phyloP scores from a whole-genome alignment of 2,797 vertebrate genomes.

The Chrosomus eos region DNA sequence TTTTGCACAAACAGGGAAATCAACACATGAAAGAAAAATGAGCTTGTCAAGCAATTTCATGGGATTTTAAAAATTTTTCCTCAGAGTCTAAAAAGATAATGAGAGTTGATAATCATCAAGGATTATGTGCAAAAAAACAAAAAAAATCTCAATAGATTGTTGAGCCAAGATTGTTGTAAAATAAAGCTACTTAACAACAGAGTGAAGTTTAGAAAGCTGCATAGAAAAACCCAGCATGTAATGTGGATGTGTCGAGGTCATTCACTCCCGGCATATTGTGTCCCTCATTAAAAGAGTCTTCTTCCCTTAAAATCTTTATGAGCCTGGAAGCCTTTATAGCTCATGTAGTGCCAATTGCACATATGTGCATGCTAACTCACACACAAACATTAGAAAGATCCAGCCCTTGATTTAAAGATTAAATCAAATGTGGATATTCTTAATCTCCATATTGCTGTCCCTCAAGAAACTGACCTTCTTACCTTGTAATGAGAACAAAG shows the following conservation, averaged over 20 bases:
- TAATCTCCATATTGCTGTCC: slow-evolving; percentile 4
- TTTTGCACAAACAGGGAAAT: not conserved
- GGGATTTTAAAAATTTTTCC: not conserved
- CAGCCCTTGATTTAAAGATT: not conserved
- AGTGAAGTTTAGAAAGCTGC: not conserved
- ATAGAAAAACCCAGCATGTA: not conserved
- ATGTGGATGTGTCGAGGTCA: slow-evolving; percentile 16
- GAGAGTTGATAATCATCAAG: slow-evolving; percentile 25
- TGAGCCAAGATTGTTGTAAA: slow-evolving; percentile 5
- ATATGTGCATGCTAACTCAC: slow-evolving; percentile 41
- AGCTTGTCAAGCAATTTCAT: not conserved
- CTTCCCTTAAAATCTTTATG: slow-evolving; percentile 44
- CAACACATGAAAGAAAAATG: slow-evolving; percentile 15
- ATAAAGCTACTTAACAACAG: slow-evolving; percentile 9
- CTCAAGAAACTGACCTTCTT: slow-evolving; percentile 34
- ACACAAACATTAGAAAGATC: not conserved
- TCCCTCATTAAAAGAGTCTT: slow-evolving; percentile 38
- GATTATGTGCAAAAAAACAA: not conserved
- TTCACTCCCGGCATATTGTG: slow-evolving; percentile 17
- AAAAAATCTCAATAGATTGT: not conserved
- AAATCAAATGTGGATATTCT: slow-evolving; percentile 1
- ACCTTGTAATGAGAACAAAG: slow-evolving; percentile 28
- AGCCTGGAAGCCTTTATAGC: slow-evolving; percentile 6
- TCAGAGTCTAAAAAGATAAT: not conserved
- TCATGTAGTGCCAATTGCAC: slow-evolving; percentile 28